Conservation (phyloP, 2,888 invertebrate genomes). For the Odiellus spinosus region DNA sequence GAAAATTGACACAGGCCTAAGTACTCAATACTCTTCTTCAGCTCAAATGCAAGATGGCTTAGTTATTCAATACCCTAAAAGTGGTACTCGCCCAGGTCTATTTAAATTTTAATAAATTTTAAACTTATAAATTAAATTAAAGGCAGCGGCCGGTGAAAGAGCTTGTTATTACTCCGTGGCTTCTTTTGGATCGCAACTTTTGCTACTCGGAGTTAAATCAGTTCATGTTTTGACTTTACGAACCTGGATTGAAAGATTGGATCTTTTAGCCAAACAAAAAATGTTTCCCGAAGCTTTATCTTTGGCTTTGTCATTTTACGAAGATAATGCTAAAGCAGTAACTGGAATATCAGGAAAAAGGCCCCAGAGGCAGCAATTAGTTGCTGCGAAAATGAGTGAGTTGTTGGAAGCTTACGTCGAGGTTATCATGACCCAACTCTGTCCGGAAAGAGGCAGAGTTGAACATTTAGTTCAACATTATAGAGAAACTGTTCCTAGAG, state of each 20-base stretch:
- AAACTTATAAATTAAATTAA: slow-evolving; percentile 14
- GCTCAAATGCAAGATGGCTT: too few species aligned
- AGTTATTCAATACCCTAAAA: too few species aligned
- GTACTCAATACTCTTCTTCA: too few species aligned
- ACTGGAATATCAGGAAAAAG: slow-evolving; percentile 29
- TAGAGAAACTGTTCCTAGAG: slow-evolving; percentile 23
- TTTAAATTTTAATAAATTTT: slow-evolving; percentile 3
- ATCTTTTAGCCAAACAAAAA: slow-evolving; percentile 35
- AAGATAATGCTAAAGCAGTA: slow-evolving; percentile 45
- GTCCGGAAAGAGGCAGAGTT: slow-evolving; percentile 27
- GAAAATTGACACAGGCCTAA: too few species aligned
- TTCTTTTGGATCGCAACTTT: slow-evolving; percentile 48
- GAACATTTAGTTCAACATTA: slow-evolving; percentile 30
- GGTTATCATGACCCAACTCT: slow-evolving; percentile 25
- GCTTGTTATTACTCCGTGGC: slow-evolving; percentile 59
- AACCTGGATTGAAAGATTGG: slow-evolving; percentile 36
- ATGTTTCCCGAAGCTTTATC: slow-evolving; percentile 42
- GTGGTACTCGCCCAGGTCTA: too few species aligned
- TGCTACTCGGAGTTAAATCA: slow-evolving; percentile 48
- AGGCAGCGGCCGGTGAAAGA: slow-evolving; percentile 52
- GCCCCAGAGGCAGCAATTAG: slow-evolving; percentile 12
- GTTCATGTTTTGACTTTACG: slow-evolving; percentile 40
- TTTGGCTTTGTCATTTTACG: slow-evolving; percentile 43
- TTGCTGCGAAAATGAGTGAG: slow-evolving; percentile 25
- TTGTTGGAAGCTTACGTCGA: slow-evolving; percentile 30